Evolutionary conservation across 1,140 invertebrate genomes (phyloP).

Genomic region (Oryzaephilus surinamensis): DNA sequence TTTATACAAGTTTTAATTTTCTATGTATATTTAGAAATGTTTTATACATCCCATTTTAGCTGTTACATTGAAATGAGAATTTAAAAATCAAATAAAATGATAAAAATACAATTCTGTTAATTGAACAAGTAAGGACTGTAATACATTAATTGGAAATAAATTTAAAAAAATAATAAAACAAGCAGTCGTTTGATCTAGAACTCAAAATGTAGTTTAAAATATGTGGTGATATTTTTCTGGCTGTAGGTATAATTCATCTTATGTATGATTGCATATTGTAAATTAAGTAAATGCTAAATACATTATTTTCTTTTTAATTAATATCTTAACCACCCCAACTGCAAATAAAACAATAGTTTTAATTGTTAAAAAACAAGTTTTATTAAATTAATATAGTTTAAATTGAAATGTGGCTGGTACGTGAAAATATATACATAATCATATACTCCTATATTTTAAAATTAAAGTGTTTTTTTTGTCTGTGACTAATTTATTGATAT

Average conservation of each 20-base stretch:
- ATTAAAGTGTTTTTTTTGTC: too few relatives aligned
- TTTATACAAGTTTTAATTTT: constrained; percentile 38
- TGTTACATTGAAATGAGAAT: constrained; percentile 34
- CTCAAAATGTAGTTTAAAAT: constrained; percentile 38
- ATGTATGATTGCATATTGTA: constrained; percentile 38
- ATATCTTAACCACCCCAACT: constrained; percentile 3
- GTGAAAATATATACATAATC: too few relatives aligned
- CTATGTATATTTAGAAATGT: constrained; percentile 36
- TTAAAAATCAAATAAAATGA: too few relatives aligned
- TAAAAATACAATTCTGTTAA: too few relatives aligned
- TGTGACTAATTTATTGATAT: too few relatives aligned
- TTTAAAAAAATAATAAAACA: constrained; percentile 19
- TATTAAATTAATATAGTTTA: too few relatives aligned
- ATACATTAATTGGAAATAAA: constrained; percentile 14
- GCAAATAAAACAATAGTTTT: too few relatives aligned
- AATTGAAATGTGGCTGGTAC: too few relatives aligned
- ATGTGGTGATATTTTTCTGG: constrained; percentile 40
- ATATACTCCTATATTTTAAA: too few relatives aligned
- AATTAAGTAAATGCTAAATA: constrained; percentile 38
- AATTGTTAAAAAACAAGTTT: too few relatives aligned
- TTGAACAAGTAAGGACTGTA: constrained; percentile 32
- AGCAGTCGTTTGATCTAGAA: constrained; percentile 32
- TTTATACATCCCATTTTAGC: constrained; percentile 36
- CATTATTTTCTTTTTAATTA: constrained; percentile 30
- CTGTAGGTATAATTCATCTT: constrained; percentile 38